phyloP scores from a whole-genome alignment of 2,797 vertebrate genomes.

The Trichosurus vulpecula region DNA sequence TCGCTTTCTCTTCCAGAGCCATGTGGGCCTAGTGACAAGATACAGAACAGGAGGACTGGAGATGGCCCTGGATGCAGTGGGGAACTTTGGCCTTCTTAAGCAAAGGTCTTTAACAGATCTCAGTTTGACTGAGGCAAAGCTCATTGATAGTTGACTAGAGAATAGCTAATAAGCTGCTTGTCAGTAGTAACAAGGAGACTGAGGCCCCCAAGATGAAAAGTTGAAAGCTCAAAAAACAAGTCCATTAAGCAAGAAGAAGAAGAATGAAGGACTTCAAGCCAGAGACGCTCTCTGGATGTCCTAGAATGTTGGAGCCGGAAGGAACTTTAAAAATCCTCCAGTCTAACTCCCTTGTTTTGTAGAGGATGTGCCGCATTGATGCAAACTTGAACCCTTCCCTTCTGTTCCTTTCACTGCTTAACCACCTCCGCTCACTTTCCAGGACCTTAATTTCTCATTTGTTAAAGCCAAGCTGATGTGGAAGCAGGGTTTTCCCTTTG shows the following conservation, averaged over 20 bases:
- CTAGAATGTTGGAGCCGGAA: background rate
- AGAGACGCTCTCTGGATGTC: background rate
- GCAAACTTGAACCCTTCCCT: background rate
- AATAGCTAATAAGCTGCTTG: background rate
- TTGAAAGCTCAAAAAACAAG: background rate
- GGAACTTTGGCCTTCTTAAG: too few relatives aligned
- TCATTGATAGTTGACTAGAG: background rate
- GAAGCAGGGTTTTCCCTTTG: background rate
- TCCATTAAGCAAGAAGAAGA: background rate
- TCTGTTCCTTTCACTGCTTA: background rate
- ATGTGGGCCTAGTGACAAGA: too few relatives aligned
- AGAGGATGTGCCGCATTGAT: background rate
- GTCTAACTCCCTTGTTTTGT: background rate
- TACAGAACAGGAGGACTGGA: too few relatives aligned
- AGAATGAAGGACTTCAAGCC: background rate
- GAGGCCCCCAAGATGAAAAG: background rate
- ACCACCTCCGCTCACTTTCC: background rate
- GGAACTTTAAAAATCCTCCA: background rate
- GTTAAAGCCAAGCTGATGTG: background rate
- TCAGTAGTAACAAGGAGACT: background rate
- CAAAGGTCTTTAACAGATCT: too few relatives aligned
- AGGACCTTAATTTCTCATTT: background rate
- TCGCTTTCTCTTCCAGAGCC: too few relatives aligned
- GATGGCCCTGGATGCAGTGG: too few relatives aligned
- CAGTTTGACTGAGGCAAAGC: too few relatives aligned